Evolutionary conservation across 2,888 invertebrate genomes (phyloP), one percentile per base, ranked within the genome.

Genomic region (Peribatodes rhomboidaria): DNA sequence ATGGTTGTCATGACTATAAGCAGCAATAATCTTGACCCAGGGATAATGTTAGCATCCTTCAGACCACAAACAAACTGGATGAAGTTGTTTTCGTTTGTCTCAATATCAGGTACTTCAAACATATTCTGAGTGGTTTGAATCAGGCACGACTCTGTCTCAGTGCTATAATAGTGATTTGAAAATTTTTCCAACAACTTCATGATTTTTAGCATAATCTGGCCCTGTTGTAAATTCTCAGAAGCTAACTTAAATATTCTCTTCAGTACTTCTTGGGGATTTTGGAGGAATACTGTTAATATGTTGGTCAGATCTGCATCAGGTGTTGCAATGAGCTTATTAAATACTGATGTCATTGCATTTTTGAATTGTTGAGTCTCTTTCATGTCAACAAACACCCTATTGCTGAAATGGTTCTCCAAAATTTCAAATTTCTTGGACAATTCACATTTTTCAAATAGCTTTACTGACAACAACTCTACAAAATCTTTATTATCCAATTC

Each of bases 1-100:
- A 92, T 76, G 64, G 83, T 82, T 6, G 92, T 90, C 90, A 92
- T 91, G 1, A 90, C 80, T 46, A 91, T 80, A 18, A 87, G 74
- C 46, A 91, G 71, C 22, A 92, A 76, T 35, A 92, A 72, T 56
- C 88, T 86, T 11, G 83, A 72, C 33, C 79, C 83, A 11, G 85
- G 69, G 47, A 92, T 77, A 50, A 86, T 78, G 20, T 81, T 71
- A 33, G 66, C 58, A 41, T 69, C 75, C 72, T 90, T 92, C 31
- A 93, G 70, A 22, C 76, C 78, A 68, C 76, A 74, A 31, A 90
- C 67, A 74, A 92, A 92, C 41, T 75, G 79, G 13, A 89, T 76
- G 63, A 86, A 83, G 75, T 88, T 87, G 14, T 76, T 72, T 70
- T 80, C 77, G 37, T 83, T 81, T 2, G 61, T 66, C 50, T 88